phyloP scores from a whole-genome alignment of 2,113 vertebrate genomes.

The Emydura subglobosa region DNA sequence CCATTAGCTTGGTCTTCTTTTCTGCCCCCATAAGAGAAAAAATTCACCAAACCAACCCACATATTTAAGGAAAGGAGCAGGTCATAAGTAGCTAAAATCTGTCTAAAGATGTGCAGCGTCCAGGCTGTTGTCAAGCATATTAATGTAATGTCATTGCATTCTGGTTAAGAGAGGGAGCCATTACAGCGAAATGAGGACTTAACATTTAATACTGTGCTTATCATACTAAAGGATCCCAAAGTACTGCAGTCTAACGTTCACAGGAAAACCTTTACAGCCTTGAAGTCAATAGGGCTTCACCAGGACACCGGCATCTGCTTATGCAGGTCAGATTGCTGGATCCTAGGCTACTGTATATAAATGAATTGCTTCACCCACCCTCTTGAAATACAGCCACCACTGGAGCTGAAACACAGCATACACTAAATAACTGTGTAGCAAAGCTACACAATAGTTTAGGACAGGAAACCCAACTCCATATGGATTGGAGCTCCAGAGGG shows the following conservation, averaged over 20 bases:
- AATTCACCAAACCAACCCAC: background rate
- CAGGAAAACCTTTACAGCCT: fast-evolving
- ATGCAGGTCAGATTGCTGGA: fast-evolving
- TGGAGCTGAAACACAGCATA: background rate
- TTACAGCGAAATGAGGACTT: background rate
- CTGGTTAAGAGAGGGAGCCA: background rate
- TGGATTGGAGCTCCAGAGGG: background rate
- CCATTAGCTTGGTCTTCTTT: background rate
- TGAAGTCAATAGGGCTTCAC: background rate
- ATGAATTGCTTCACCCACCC: fast-evolving
- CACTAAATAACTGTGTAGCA: fast-evolving
- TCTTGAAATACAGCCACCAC: background rate
- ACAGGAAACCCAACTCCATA: background rate
- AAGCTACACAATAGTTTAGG: background rate
- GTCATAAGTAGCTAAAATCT: background rate
- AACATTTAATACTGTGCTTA: background rate
- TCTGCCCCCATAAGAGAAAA: background rate
- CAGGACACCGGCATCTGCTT: fast-evolving
- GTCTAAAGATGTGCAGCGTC: background rate
- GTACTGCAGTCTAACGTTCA: conserved; percentile 5
- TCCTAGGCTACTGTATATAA: fast-evolving
- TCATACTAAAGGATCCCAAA: conserved; percentile 30
- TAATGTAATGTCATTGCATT: background rate
- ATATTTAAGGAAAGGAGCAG: background rate
- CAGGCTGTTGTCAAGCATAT: background rate